A percentile compares a stretch with the other conserved stretches of the same genome.
These are phyloP conservation scores for Bombus consobrinus DNA, from an alignment of 1,140 invertebrate species.

Conservation along the genomic window DNA sequence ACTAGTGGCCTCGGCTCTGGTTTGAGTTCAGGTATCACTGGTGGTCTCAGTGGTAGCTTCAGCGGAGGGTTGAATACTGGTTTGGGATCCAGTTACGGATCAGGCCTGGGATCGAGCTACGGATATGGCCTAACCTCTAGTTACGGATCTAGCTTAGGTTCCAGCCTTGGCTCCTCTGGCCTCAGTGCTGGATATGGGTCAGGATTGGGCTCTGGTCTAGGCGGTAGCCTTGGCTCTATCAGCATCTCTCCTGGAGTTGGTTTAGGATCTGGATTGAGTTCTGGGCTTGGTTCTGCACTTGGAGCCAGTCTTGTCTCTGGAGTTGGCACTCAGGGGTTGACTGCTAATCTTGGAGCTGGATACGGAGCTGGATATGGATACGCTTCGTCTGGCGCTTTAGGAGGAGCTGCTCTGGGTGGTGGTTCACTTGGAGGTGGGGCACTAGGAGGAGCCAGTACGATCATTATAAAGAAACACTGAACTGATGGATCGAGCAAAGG, in stretches of 20 bases:
- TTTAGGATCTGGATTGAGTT: conserved; percentile 5
- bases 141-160: neutral
- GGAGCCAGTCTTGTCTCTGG: conserved; percentile 25
- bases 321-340: neutral
- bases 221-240: neutral
- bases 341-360: conserved; percentile 6
- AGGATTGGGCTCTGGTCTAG: conserved; percentile 1
- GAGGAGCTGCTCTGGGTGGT: neutral
- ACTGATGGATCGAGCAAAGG: neutral
- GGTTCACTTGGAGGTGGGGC: neutral
- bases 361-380: conserved; percentile 5
- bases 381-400: neutral
- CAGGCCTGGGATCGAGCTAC: neutral
- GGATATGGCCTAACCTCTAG: neutral
- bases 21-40: neutral
- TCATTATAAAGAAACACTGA: neutral
- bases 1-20: conserved; percentile 1
- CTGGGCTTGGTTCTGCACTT: neutral
- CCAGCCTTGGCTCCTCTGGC: conserved; percentile 7
- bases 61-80: neutral
- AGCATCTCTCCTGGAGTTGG: neutral
- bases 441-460: neutral
- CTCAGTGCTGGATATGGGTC: neutral
- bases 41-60: neutral
- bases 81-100: neutral